These are phyloP conservation scores for Amblyjoppa proteus DNA, from an alignment of 2,888 invertebrate genomes.

Conservation along the genomic window DNA sequence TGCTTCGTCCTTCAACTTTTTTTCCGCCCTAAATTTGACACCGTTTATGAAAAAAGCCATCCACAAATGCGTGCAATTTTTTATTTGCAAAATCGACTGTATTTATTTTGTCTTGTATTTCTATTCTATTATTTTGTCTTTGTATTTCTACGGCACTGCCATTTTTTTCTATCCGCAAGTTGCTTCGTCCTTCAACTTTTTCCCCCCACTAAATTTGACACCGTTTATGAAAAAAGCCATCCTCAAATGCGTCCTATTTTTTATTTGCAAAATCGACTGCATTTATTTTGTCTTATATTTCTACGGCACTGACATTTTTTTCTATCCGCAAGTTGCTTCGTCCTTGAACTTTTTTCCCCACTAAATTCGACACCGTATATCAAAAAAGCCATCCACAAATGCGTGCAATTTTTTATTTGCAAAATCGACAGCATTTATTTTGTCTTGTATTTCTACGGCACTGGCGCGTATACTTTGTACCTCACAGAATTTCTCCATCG, in stretches of 20 bases:
- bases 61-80: no score
- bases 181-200: no score
- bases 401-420: no score
- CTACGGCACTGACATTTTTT: background rate
- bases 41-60: background rate
- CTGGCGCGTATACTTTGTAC: background rate
- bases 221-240: no score
- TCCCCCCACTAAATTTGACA: no score
- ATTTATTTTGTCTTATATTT: no score
- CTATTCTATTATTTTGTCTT: no score
- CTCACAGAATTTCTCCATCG: background rate
- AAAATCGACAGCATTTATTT: background rate
- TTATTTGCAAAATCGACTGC: no score
- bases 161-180: no score
- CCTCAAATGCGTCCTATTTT: no score
- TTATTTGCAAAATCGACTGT: background rate
- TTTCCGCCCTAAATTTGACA: background rate
- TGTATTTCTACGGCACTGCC: background rate
- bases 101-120: background rate
- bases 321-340: background rate
- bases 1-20: background rate
- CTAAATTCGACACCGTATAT: background rate
- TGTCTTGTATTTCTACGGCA: background rate
- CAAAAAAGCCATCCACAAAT: background rate
- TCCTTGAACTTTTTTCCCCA: no score